Percentiles rank a stretch among this genome's conserved stretches.
phyloP scores from a whole-genome alignment of 2,797 vertebrate genomes.

The Ambastaia sidthimunki region DNA sequence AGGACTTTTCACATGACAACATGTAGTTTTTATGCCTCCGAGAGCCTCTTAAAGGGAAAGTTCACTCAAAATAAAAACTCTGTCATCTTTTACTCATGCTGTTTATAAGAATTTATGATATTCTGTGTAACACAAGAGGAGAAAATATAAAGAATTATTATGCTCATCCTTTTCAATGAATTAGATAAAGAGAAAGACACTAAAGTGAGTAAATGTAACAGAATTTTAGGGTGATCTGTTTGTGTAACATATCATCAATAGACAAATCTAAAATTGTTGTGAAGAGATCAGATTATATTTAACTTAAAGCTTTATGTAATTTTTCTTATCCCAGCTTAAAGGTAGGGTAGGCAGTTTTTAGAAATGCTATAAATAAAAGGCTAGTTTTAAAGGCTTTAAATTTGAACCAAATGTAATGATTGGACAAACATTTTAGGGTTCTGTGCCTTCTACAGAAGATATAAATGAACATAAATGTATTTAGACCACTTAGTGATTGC shows the following conservation, averaged over 20 bases:
- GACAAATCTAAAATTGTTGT: background rate
- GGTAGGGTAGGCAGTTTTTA: too few species aligned
- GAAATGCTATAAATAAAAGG: too few species aligned
- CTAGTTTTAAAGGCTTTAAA: too few species aligned
- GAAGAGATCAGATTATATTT: background rate
- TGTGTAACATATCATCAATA: background rate
- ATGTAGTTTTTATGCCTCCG: background rate
- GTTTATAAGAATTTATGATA: background rate
- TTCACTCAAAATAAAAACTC: background rate
- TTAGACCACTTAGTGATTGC: too few species aligned
- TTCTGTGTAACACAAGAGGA: background rate
- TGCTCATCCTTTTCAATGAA: background rate
- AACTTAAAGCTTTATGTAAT: background rate
- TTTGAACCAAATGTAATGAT: too few species aligned
- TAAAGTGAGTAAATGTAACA: background rate
- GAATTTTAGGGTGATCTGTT: background rate
- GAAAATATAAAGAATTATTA: background rate
- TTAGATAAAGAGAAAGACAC: background rate
- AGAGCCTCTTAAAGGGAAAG: constrained; percentile 1
- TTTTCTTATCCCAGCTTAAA: background rate
- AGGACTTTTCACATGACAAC: background rate
- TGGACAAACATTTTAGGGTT: too few species aligned
- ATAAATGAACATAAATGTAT: too few species aligned
- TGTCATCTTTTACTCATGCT: background rate
- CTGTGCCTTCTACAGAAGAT: too few species aligned